Conservation (phyloP, 2,797 vertebrate species). For the Sternotherus odoratus region DNA sequence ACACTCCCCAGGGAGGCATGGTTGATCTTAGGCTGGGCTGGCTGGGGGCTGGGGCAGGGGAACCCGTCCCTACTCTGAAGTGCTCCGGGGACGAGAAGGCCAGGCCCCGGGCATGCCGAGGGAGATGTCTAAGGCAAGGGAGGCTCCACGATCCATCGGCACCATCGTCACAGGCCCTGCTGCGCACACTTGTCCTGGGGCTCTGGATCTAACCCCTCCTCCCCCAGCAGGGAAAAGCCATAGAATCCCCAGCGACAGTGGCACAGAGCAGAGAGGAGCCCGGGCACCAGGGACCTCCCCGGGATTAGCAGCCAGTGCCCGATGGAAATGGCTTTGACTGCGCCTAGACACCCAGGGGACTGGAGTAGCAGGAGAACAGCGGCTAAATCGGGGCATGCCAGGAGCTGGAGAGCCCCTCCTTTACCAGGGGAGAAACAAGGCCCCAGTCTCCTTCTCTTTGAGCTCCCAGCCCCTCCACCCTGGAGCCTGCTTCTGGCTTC, state of each 20-base stretch:
- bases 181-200: neutral
- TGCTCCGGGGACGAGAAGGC: too few species aligned
- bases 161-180: neutral
- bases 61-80: too few species aligned
- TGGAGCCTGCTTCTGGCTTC: neutral
- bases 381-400: too few species aligned
- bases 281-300: too few species aligned
- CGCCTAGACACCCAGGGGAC: fast-evolving
- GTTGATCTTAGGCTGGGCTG: too few species aligned
- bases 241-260: too few species aligned
- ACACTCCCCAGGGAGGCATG: too few species aligned
- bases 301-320: too few species aligned
- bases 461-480: neutral
- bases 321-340: too few species aligned
- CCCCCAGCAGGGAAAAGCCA: neutral
- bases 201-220: neutral
- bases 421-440: neutral
- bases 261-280: too few species aligned
- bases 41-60: too few species aligned
- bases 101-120: neutral
- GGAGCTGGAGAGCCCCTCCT: neutral
- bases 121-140: neutral
- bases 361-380: fast-evolving
- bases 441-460: neutral
- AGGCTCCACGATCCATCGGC: too few species aligned